A percentile compares a stretch with the other conserved stretches of the same genome.
Conservation (phyloP, 1,140 invertebrate genomes). For the Drosophila malerkotliana region DNA sequence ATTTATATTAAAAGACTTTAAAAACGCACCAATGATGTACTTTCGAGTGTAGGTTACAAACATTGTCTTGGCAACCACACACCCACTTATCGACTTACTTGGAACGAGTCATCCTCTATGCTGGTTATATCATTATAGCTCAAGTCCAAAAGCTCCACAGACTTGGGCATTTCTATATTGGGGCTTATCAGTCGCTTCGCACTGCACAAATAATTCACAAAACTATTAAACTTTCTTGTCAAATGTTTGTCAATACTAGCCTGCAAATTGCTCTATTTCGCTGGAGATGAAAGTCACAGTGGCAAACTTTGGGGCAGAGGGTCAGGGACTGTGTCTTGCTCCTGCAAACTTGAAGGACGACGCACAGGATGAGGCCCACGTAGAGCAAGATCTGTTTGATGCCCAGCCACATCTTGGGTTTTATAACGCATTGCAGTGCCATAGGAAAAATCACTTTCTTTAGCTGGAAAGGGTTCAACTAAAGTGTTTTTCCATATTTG, state of each 20-base stretch:
- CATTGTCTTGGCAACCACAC: not conserved
- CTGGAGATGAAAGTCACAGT: constrained; percentile 66
- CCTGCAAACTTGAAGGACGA: constrained; percentile 64
- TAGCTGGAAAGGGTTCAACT: constrained; percentile 27
- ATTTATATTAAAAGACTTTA: too few relatives aligned
- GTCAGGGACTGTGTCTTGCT: constrained; percentile 64
- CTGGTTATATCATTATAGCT: constrained; percentile 81
- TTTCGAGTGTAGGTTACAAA: not conserved
- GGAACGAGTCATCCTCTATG: constrained; percentile 71
- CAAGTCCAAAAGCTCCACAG: constrained; percentile 77
- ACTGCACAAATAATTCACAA: constrained; percentile 36
- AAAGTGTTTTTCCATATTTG: constrained; percentile 27
- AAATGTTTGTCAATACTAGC: constrained; percentile 30
- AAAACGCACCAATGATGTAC: not conserved
- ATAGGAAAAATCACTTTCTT: constrained; percentile 38
- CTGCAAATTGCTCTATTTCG: constrained; percentile 81
- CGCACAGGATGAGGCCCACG: constrained; percentile 70
- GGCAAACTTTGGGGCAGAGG: constrained; percentile 71
- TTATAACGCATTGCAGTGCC: constrained; percentile 67
- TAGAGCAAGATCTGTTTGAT: constrained; percentile 72
- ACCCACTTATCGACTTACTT: constrained; percentile 45
- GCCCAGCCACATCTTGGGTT: constrained; percentile 73
- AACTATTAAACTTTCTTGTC: not conserved
- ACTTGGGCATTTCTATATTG: constrained; percentile 69
- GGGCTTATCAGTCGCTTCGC: constrained; percentile 74